Percentiles rank a stretch among this genome's conserved stretches.
These are phyloP conservation scores for Theocolax elegans DNA, from an alignment of 1,140 invertebrate genomes.

Conservation along the genomic window DNA sequence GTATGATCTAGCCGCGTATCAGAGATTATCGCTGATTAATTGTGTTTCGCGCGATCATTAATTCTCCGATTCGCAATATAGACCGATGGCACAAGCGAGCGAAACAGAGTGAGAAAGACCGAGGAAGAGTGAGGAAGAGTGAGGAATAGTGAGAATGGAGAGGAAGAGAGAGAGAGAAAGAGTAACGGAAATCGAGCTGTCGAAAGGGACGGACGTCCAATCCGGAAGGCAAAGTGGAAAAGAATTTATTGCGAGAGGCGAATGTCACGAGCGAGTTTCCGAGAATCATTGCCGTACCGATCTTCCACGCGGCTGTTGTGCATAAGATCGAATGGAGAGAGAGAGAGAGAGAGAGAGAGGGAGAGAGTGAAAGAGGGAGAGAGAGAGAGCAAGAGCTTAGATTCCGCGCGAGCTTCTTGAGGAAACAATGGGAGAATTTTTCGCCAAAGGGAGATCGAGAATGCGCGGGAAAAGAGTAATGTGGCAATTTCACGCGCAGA, in stretches of 20 bases:
- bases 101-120: neutral
- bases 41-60: neutral
- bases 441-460: slow-evolving; percentile 7
- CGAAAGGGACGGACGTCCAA: neutral
- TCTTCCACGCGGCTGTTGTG: slow-evolving; percentile 1
- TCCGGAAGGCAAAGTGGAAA: neutral
- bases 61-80: neutral
- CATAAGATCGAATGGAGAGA: neutral
- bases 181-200: neutral
- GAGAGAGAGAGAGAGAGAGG: too few species aligned
- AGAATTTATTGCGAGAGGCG: slow-evolving; percentile 8
- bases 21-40: slow-evolving; percentile 21
- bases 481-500: slow-evolving; percentile 1
- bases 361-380: too few species aligned
- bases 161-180: too few species aligned
- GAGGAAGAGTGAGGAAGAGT: too few species aligned
- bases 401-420: slow-evolving; percentile 15
- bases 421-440: slow-evolving; percentile 37
- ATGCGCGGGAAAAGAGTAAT: slow-evolving; percentile 7
- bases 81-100: too few species aligned
- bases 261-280: slow-evolving; percentile 21
- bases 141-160: too few species aligned
- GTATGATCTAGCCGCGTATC: neutral
- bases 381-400: too few species aligned
- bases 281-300: slow-evolving; percentile 29